phyloP scores from a whole-genome alignment of 2,797 vertebrate genomes.

The Chaetophractus vellerosus region DNA sequence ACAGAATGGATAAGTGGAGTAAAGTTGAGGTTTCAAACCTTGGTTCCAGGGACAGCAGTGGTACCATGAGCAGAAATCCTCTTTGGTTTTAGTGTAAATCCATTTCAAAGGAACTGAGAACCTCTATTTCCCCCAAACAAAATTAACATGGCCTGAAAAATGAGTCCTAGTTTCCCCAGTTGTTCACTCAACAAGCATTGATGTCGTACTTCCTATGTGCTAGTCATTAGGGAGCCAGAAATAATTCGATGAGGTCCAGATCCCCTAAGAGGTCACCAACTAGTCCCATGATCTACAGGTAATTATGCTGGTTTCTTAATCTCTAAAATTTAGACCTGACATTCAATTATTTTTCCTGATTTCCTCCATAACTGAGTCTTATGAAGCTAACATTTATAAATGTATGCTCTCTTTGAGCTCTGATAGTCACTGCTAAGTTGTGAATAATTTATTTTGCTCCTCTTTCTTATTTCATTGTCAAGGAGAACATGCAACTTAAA shows the following conservation, averaged over 20 bases:
- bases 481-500: slow-evolving; percentile 27
- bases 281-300: background rate
- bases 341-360: background rate
- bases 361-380: background rate
- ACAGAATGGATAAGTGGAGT: background rate
- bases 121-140: background rate
- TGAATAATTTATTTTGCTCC: slow-evolving; percentile 28
- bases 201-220: background rate
- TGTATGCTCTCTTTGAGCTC: background rate
- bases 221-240: background rate
- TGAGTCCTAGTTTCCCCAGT: background rate
- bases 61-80: background rate
- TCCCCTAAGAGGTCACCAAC: background rate
- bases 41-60: background rate
- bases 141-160: background rate
- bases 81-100: slow-evolving; percentile 30
- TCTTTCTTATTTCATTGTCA: background rate
- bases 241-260: background rate
- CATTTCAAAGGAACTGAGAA: background rate
- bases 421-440: background rate
- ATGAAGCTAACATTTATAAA: background rate
- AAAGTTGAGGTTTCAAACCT: background rate
- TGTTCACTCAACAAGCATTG: background rate
- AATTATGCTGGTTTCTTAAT: slow-evolving; percentile 39
- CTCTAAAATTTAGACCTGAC: background rate